Percentiles rank a stretch among this genome's conserved stretches.
phyloP scores from a whole-genome alignment of 2,797 vertebrate species.

The Arnoldichthys spilopterus region DNA sequence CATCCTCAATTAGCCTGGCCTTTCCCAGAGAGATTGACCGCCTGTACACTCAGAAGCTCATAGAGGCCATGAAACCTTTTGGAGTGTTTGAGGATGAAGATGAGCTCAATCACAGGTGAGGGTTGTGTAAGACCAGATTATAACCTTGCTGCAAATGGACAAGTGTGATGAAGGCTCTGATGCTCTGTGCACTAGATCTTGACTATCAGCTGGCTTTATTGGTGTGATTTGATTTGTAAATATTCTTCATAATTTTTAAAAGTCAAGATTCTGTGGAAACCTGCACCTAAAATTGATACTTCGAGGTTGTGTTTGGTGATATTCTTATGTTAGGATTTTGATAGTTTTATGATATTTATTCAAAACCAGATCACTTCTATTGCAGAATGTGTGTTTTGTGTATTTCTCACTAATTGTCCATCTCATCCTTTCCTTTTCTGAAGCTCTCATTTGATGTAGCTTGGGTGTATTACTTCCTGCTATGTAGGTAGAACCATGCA shows the following conservation, averaged over 20 bases:
- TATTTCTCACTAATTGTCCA: not conserved
- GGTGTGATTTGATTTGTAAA: not conserved
- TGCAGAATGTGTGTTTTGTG: too few relatives aligned
- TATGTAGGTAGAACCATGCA: not conserved
- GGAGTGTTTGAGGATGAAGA: constrained; percentile 95
- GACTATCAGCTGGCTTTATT: too few relatives aligned
- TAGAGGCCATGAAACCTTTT: constrained; percentile 92
- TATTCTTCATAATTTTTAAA: not conserved
- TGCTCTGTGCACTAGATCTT: too few relatives aligned
- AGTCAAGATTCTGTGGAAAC: too few relatives aligned
- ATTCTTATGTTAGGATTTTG: too few relatives aligned
- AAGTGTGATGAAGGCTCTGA: too few relatives aligned
- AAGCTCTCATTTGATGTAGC: not conserved
- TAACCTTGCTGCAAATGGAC: not conserved
- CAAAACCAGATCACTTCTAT: too few relatives aligned
- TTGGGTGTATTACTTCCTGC: not conserved
- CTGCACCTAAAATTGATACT: too few relatives aligned
- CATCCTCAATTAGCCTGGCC: constrained; percentile 91
- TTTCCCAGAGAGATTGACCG: constrained; percentile 88
- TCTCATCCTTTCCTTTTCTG: not conserved
- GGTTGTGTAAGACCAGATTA: not conserved
- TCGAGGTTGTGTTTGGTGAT: too few relatives aligned
- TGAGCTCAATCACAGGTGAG: constrained; percentile 90
- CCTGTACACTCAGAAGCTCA: constrained; percentile 88
- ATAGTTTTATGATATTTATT: too few relatives aligned